Evolutionary conservation across 2,888 invertebrate genomes (phyloP), one percentile per base, ranked within the genome.

Genomic region (Drepana falcataria): DNA sequence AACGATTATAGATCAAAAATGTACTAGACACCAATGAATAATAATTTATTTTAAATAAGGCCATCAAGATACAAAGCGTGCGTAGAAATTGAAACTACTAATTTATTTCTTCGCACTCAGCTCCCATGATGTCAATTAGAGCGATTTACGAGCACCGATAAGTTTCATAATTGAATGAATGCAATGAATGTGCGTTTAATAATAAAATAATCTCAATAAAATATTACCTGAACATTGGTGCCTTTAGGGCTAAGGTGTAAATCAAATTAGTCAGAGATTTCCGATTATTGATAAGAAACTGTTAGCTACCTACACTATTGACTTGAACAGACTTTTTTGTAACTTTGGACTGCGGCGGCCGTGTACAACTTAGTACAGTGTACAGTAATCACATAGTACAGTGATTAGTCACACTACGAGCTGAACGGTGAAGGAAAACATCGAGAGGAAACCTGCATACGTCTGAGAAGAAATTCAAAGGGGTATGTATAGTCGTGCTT

Each of bases 131-230:
- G 73, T 72, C 74, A 69, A 72, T 71, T 70, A 71, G 55, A 63
- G 54, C 59, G 61, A 77, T 77, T 75, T 73, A 76, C 70, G 61
- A 66, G 53, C 48, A 48, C 54, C 62, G 66, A 72, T 68, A 66
- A 64, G 51, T 61, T 58, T 59, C 66, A 66, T 73, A 69, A 74
- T 69, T 68, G 68, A 59, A 65, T 65, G 63, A 65, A 44, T 59
- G 63, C 63, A 65, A 63, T 58, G 60, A 59, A 58, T 51, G 55
- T 57, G 49, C 21, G 21, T 1, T 21, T 21, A 21, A 21, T 21
- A 40, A 49, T 40, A 21, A 21, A 21, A 21, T 21, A 21, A 49
- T 40, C 37, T 51, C 52, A 49, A 54, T 59, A 54, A 59, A 56
- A 56, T 52, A 57, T 48, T 41, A 51, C 55, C 49, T 52, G 48